phyloP scores from a whole-genome alignment of 2,797 vertebrate species.

The Takifugu rubripes region DNA sequence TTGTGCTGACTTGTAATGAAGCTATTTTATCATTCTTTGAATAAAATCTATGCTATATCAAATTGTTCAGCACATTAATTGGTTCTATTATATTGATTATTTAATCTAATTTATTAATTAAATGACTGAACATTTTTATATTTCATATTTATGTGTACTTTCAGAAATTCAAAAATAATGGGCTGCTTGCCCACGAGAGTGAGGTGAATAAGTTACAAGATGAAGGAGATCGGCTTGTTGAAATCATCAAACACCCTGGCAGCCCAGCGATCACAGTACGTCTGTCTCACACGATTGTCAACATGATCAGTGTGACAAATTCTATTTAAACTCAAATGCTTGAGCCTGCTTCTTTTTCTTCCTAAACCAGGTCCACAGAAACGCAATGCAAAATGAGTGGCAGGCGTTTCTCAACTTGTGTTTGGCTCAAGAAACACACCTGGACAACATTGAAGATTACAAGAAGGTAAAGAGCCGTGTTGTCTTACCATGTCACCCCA shows the following conservation, averaged over 20 bases:
- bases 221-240: slow-evolving; percentile 76
- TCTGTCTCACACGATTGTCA: not conserved
- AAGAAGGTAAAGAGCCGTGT: slow-evolving; percentile 75
- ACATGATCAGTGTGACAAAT: too few relatives aligned
- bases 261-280: slow-evolving; percentile 76
- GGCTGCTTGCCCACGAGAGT: slow-evolving; percentile 82
- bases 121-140: not conserved
- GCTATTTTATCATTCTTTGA: too few relatives aligned
- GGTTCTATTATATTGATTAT: too few relatives aligned
- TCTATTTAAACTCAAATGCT: not conserved
- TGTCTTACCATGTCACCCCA: too few relatives aligned
- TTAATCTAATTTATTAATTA: not conserved
- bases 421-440: slow-evolving; percentile 87
- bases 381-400: slow-evolving; percentile 84
- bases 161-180: slow-evolving; percentile 87
- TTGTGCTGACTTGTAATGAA: not conserved
- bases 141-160: not conserved
- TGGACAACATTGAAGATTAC: slow-evolving; percentile 84
- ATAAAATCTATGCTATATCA: too few relatives aligned
- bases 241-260: slow-evolving; percentile 79
- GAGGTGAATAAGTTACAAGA: slow-evolving; percentile 79
- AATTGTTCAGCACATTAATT: too few relatives aligned
- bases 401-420: slow-evolving; percentile 89
- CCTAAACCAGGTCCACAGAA: slow-evolving; percentile 76
- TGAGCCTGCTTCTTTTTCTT: not conserved